Percentiles rank a stretch among this genome's conserved stretches.
Conservation (phyloP, 2,113 vertebrate species). For the Galeopterus variegatus region DNA sequence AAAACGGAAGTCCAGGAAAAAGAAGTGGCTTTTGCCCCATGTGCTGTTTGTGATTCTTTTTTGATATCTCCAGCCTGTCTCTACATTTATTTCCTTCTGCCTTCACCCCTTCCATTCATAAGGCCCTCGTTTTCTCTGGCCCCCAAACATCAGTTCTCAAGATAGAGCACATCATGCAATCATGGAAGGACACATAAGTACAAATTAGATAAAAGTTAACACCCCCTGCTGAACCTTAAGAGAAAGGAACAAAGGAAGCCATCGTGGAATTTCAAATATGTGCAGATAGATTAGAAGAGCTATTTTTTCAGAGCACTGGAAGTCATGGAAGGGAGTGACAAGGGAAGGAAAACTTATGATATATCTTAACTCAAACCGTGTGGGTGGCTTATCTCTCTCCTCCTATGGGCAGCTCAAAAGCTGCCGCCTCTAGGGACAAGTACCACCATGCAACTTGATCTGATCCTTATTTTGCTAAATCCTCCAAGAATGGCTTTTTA, state of each 20-base stretch:
- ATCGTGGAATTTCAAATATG: not conserved
- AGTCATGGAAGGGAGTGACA: not conserved
- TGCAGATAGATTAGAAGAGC: not conserved
- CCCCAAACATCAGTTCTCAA: not conserved
- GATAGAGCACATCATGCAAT: not conserved
- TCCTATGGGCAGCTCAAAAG: not conserved
- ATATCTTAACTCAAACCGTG: not conserved
- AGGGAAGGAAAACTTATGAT: not conserved
- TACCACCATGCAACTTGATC: not conserved
- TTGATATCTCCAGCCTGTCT: not conserved
- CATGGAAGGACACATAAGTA: not conserved
- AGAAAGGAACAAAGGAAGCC: slow-evolving; percentile 6
- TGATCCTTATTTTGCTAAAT: not conserved
- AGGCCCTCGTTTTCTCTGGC: not conserved
- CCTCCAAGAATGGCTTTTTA: slow-evolving; percentile 5
- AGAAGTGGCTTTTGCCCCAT: not conserved
- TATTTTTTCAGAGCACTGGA: not conserved
- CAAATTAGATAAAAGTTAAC: not conserved
- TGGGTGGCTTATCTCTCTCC: not conserved
- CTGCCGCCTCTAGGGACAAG: not conserved
- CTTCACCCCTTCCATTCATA: not conserved
- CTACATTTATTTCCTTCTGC: not conserved
- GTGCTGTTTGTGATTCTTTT: not conserved
- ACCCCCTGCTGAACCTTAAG: not conserved
- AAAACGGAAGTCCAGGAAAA: not conserved